phyloP scores from a whole-genome alignment of 2,113 vertebrate species.

The Poecilia latipinna region DNA sequence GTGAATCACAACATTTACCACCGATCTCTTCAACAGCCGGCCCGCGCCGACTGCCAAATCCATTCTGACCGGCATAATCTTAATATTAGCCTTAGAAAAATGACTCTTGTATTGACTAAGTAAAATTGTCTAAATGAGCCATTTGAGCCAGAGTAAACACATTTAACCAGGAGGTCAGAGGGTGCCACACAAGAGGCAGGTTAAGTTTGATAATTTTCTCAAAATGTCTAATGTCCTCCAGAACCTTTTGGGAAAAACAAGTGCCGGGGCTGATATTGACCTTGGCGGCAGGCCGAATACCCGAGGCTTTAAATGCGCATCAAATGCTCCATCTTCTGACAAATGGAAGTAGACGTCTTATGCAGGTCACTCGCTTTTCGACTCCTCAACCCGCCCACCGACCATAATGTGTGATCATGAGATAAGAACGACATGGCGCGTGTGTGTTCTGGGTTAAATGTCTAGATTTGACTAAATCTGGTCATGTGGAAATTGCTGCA shows the following conservation, averaged over 20 bases:
- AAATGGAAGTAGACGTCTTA: constrained; percentile 82
- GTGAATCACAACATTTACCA: constrained; percentile 75
- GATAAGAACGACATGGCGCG: constrained; percentile 43
- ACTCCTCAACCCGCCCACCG: constrained; percentile 28
- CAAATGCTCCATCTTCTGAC: constrained; percentile 82
- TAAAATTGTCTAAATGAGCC: constrained; percentile 79
- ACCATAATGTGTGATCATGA: constrained; percentile 33
- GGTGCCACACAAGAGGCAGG: constrained; percentile 88
- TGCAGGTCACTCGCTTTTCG: constrained; percentile 63
- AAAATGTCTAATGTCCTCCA: constrained; percentile 93
- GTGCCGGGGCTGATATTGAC: constrained; percentile 86
- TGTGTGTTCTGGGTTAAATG: constrained; percentile 39
- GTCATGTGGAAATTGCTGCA: constrained; percentile 69
- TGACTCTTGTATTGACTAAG: constrained; percentile 78
- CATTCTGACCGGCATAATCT: constrained; percentile 78
- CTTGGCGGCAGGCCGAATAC: constrained; percentile 87
- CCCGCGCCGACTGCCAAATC: constrained; percentile 54
- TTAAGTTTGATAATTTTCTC: constrained; percentile 96
- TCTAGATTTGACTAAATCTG: constrained; percentile 75
- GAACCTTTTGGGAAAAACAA: constrained; percentile 90
- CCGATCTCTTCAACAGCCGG: constrained; percentile 59
- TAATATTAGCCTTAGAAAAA: constrained; percentile 81
- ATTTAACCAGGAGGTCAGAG: constrained; percentile 95
- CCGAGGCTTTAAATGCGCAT: constrained; percentile 84
- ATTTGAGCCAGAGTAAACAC: constrained; percentile 92